Evolutionary conservation across 2,113 vertebrate species (phyloP), one percentile per base, ranked within the genome.

Genomic region (Nycticryphes semicollaris): DNA sequence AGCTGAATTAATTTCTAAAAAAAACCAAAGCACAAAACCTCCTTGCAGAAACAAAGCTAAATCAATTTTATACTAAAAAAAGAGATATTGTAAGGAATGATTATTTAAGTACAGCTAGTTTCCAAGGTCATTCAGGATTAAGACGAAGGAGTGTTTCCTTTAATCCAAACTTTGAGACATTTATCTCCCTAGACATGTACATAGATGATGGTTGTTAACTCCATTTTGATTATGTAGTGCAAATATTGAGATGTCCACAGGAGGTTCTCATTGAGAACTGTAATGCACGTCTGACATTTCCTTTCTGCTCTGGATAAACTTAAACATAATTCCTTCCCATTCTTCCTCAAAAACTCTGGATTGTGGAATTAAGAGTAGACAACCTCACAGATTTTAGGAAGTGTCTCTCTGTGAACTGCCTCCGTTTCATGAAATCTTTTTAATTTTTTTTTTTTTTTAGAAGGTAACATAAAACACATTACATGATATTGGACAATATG

Each of bases 241-340:
- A 91, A 94, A 84, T 83, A 95, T 28, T 73, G 45, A 50, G 48
- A 88, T 76, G 9, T 60, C 91, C 67, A 77, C 37, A 54, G 30
- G 30, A 73, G 18, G 43, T 80, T 66, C 35, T 57, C 69, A 21
- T 22, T 96, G 95, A 89, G 87, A 93, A 84, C 82, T 81, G 21
- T 80, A 57, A 91, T 84, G 53, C 11, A 7, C 89, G 57, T 83
- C 74, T 94, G 90, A 95, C 82, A 91, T 96, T 97, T 96, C 21
- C n/a, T 94, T 95, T 95, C 78, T 97, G 33, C 43, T 97, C 35
- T 89, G 68, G 16, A 75, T 77, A 97, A 96, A 74, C 1, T 11
- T 39, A 81, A 77, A 17, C 15, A 43, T 50, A 59, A 70, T 80
- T 87, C 5, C 69, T 96, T 94, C 82, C 67, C 59, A 75, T 93